phyloP scores from a whole-genome alignment of 2,888 invertebrate genomes.

The Xestia sexstrigata region DNA sequence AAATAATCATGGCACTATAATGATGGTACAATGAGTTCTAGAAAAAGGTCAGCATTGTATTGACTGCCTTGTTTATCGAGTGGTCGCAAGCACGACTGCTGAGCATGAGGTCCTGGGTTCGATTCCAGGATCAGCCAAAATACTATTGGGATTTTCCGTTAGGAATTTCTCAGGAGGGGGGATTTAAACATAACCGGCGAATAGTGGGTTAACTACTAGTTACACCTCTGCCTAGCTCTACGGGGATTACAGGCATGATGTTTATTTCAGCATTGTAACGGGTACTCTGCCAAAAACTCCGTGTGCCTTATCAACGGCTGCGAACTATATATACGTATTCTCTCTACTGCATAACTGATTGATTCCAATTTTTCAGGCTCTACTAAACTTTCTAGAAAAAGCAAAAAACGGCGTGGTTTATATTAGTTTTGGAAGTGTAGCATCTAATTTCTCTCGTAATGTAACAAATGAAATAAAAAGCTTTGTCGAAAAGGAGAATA shows the following conservation, averaged over 20 bases:
- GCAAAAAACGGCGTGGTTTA: constrained; percentile 92
- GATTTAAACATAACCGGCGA: too few species aligned
- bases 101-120: too few species aligned
- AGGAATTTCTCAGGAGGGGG: too few species aligned
- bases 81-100: too few species aligned
- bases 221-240: too few species aligned
- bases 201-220: too few species aligned
- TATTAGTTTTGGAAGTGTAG: constrained; percentile 94
- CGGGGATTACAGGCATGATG: too few species aligned
- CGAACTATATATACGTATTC: neutral
- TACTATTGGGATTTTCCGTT: too few species aligned
- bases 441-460: constrained; percentile 91
- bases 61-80: too few species aligned
- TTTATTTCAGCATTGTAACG: neutral
- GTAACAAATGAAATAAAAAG: constrained; percentile 90
- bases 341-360: neutral
- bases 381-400: constrained; percentile 89
- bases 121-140: too few species aligned
- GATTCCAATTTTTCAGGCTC: constrained; percentile 47
- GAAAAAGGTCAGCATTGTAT: neutral
- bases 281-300: neutral
- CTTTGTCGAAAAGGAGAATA: constrained; percentile 62
- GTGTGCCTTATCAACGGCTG: neutral
- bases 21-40: neutral
- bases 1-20: neutral